Evolutionary conservation across 2,113 vertebrate species (phyloP), one percentile per base, ranked within the genome.

Genomic region (Chaetops frenatus): DNA sequence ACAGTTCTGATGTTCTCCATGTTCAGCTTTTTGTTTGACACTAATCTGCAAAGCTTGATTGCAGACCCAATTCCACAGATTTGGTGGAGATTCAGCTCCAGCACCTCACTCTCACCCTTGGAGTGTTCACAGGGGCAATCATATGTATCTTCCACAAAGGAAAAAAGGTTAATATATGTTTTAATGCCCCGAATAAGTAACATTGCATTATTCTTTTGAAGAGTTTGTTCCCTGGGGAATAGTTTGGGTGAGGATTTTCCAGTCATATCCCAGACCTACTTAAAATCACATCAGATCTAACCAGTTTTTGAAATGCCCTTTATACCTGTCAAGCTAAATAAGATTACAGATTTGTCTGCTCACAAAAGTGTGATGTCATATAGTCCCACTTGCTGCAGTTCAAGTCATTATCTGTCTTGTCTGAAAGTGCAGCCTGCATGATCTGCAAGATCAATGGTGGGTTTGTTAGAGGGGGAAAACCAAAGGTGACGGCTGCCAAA

Each of bases 251-350:
- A 97, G 93, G 80, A 81, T 92, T 96, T 96, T 92, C 89, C 61
- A 95, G 93, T 94, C 86, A 12, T 96, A 94, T 56, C 61, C 58
- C 93, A 97, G 92, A 73, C 64, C 66, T 95, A 94, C 96, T 97
- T 97, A 97, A 97, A 97, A 96, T 96, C 89, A 81, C 70, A 83
- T 90, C 71, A 96, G 88, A 97, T 97, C 91, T n/a, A 90, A 96
- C 97, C 94, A 94, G 93, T 93, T 97, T 97, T 96, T 95, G 92
- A 97, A 96, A 97, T 97, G 90, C 91, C 93, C 95, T 98, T 97
- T 97, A 93, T 96, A 98, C 86, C 94, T 97, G 94, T 97, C 97
- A 96, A 92, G 90, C 79, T 83, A 96, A 92, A 96, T 97, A 96
- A 95, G 90, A 97, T 96, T 95, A 97, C 86, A 95, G 91, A 97